Conservation (phyloP, 2,888 invertebrate genomes). For the Euclidia mi region DNA sequence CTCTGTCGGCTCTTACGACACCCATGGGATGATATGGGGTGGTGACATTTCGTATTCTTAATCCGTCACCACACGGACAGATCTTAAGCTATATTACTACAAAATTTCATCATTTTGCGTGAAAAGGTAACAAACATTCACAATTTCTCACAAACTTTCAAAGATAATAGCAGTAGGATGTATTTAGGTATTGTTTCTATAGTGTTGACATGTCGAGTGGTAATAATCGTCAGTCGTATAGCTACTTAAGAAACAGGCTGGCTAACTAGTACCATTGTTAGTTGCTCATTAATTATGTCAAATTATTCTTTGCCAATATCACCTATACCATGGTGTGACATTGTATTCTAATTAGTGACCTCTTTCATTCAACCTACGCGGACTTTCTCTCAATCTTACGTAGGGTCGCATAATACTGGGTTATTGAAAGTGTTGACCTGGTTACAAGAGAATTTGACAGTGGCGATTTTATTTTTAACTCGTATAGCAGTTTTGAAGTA, state of each 20-base stretch:
- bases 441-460: background rate
- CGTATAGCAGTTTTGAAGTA: background rate
- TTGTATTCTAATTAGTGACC: conserved; percentile 33
- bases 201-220: no score
- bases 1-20: no score
- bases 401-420: conserved; percentile 28
- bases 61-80: no score
- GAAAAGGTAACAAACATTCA: no score
- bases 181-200: no score
- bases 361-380: conserved; percentile 36
- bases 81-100: no score
- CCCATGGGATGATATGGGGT: no score
- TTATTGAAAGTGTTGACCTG: conserved; percentile 28
- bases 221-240: no score
- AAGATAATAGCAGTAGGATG: no score
- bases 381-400: conserved; percentile 28
- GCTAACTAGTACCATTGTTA: background rate
- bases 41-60: no score
- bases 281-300: conserved; percentile 15
- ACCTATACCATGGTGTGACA: conserved; percentile 9
- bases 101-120: no score
- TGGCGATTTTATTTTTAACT: background rate
- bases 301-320: conserved; percentile 6
- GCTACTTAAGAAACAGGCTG: background rate
- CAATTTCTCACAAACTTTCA: no score